Base-by-base conservation (phyloP, 1,140 invertebrate species). In the Trigoniulus corallinus region DNA sequence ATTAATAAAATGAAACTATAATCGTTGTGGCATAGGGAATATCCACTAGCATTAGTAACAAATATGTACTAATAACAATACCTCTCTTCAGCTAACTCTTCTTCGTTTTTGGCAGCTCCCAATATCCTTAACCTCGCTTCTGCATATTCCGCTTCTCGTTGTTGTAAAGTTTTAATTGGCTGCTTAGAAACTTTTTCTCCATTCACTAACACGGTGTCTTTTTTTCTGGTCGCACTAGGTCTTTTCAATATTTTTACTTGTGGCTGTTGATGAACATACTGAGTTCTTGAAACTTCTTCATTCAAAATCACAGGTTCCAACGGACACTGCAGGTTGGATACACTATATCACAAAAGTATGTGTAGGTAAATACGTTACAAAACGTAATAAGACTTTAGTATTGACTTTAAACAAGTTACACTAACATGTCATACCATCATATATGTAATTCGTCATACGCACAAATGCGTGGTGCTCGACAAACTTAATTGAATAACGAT, bases 131-230 rank as follows among this genome's bases (percentile, higher is more conserved):
- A 72, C 49, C 86, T 73, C 22, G 84, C 84, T 65, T 88, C 78
- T 1, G 85, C 84, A 66, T 89, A 89, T 62, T 88, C 86, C 59
- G 84, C 81, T 66, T 88, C 82, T 59, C 86, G 72, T 72, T 77
- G 84, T 69, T 87, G 79, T 10, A 88, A 67, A 43, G 83, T 84
- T 67, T 88, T 88, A 39, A 84, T 78, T 34, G 83, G 84, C 60
- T 84, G 78, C 62, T 76, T 80, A 20, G 58, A 39, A 10, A 50
- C 43, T 20, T 53, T 68, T 56, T 83, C 79, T 48, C 74, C 76
- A 58, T 26, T 61, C 62, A 53, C 70, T 65, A 1, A 60, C 56
- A 42, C 59, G 61, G 47, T 64, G 63, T 44, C 42, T 7, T 12
- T 18, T 54, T 69, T 66, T 4, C 69, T 72, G 46, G 69, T 64